phyloP scores from a whole-genome alignment of 2,888 invertebrate species.

The Tenthredo scrophulariae region DNA sequence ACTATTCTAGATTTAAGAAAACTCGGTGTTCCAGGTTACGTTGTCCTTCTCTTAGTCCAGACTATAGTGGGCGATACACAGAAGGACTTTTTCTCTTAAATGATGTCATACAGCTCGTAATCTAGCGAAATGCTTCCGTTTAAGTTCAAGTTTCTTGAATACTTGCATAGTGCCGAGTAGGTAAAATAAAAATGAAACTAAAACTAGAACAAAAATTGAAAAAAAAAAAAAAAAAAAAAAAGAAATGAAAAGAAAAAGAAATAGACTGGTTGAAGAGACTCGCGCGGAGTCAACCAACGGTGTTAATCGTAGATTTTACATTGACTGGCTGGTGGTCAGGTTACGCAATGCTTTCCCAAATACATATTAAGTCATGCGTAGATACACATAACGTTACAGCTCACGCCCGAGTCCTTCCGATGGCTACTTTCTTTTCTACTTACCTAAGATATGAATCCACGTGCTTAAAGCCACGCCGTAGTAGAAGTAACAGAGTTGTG shows the following conservation, averaged over 20 bases:
- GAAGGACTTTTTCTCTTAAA: neutral
- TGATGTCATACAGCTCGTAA: constrained; percentile 24
- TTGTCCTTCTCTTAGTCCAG: neutral
- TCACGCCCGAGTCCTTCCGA: constrained; percentile 62
- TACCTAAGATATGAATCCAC: constrained; percentile 63
- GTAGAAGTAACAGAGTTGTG: constrained; percentile 24
- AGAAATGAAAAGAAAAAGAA: neutral
- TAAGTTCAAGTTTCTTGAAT: constrained; percentile 24
- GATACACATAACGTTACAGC: constrained; percentile 48
- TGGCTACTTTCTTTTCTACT: constrained; percentile 71
- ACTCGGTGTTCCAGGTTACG: constrained; percentile 11
- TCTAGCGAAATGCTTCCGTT: constrained; percentile 28
- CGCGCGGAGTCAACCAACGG: constrained; percentile 8
- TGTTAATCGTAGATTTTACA: constrained; percentile 45
- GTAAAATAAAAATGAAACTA: neutral
- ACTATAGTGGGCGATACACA: constrained; percentile 30
- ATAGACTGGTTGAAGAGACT: neutral
- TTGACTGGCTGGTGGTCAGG: constrained; percentile 30
- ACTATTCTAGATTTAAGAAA: neutral
- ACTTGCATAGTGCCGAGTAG: neutral
- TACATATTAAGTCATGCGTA: constrained; percentile 51
- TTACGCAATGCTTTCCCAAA: constrained; percentile 51
- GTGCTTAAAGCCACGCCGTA: constrained; percentile 45
- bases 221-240: no score
- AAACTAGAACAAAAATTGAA: no score